phyloP scores from a whole-genome alignment of 2,113 vertebrate genomes.

The Salvator merianae region DNA sequence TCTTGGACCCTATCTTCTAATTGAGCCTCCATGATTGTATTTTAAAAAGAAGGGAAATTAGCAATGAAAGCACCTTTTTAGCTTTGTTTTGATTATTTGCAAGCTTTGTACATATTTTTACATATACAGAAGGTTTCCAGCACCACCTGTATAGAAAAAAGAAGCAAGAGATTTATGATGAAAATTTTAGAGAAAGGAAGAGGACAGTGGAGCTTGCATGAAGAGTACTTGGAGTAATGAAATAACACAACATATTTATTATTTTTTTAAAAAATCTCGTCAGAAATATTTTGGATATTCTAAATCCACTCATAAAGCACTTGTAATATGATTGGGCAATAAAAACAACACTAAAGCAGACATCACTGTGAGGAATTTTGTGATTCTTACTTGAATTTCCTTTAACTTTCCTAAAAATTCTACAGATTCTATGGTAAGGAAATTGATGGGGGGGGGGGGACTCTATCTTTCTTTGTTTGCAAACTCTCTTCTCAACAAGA shows the following conservation, averaged over 20 bases:
- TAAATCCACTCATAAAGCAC: background rate
- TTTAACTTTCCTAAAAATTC: background rate
- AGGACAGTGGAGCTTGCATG: background rate
- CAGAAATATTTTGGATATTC: background rate
- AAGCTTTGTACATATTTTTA: background rate
- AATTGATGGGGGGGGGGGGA: too few relatives aligned
- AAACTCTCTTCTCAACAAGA: too few relatives aligned
- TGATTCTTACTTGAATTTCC: background rate
- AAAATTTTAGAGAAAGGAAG: background rate
- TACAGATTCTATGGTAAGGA: background rate
- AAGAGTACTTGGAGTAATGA: background rate
- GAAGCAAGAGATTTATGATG: background rate
- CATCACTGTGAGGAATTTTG: background rate
- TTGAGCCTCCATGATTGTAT: too few relatives aligned
- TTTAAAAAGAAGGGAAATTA: background rate
- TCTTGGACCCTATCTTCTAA: too few relatives aligned
- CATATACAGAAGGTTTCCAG: background rate
- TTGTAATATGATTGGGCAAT: background rate
- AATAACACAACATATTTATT: background rate
- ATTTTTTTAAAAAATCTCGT: background rate
- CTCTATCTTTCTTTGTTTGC: too few relatives aligned
- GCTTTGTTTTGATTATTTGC: background rate
- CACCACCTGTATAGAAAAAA: background rate
- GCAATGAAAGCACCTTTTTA: background rate
- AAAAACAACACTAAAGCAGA: background rate